Base-by-base conservation (phyloP, 2,888 invertebrate species). In the Opisthograptis luteolata region DNA sequence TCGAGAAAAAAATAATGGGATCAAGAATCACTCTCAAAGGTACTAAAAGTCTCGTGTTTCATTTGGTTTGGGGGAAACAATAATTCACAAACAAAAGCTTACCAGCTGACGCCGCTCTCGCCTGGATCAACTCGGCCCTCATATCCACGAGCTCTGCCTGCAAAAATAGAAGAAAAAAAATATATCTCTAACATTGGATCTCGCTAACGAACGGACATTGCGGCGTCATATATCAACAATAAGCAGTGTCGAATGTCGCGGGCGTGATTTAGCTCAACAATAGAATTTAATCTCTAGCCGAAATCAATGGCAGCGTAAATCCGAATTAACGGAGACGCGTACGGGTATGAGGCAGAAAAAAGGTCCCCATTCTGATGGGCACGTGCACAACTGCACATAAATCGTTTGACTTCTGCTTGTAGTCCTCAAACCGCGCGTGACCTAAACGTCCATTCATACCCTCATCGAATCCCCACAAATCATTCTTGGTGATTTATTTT, bases 81-180 rank as follows among this genome's bases (percentile, higher is more conserved):
- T 20, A 28, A 31, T 37, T 25, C 14, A 35, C 12, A 28, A 40
- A 24, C 13, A 39, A 27, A 54, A 58, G 54, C 70, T 71, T 66
- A 89, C 89, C 87, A 60, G 75, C 73, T 52, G 81, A 73, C 22
- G 78, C 79, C 8, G 95, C 93, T 70, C 93, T 91, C 8, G 94
- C 93, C 64, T 95, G 94, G 39, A 94, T 92, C 66, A 96, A 79
- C 74, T 96, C 95, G 42, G 94, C 93, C 66, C 95, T 92, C 90
- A 95, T 92, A 70, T 94, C 94, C 42, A 94, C 92, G 59, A 96
- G 85, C 82, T 96, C 96, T 47, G 96, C 95, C 96, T 96, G 89
- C 41, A 76, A 85, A 78, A 68, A 77, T 45, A 46, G 39, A 68
- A 66, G 66, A 66, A 63, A 64, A 62, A 60, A 49, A 14, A 46